Evolutionary conservation across 2,888 invertebrate genomes (phyloP).

Genomic region (Tipula helvola): DNA sequence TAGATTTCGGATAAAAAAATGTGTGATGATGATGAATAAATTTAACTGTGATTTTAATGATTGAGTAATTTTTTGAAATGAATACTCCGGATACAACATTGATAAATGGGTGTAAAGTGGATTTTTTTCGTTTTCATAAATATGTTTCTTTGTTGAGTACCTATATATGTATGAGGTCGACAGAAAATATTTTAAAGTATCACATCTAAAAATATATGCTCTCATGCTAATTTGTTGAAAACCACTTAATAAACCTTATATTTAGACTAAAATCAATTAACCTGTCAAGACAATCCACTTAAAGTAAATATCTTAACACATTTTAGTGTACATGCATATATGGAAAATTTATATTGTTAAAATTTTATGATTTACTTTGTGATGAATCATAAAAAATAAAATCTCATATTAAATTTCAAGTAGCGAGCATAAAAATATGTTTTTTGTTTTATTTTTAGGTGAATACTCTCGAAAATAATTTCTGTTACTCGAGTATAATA

Average conservation of each 20-base stretch:
- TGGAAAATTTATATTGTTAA: neutral
- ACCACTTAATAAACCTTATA: neutral
- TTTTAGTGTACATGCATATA: neutral
- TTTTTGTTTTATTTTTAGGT: neutral
- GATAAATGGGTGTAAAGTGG: neutral
- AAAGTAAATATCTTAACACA: neutral
- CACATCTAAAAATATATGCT: neutral
- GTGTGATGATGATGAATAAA: neutral
- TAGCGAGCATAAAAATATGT: neutral
- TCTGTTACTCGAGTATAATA: neutral
- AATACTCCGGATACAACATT: neutral
- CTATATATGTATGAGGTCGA: neutral
- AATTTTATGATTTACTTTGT: neutral
- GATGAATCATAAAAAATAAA: neutral
- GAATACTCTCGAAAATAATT: neutral
- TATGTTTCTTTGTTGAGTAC: neutral
- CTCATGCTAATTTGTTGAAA: neutral
- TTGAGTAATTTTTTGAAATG: neutral
- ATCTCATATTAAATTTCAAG: neutral
- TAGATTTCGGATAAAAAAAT: neutral
- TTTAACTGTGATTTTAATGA: neutral
- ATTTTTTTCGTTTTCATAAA: neutral
- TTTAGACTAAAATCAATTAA: neutral
- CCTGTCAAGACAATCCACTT: neutral
- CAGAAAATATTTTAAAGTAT: neutral